A percentile compares a stretch with the other conserved stretches of the same genome.
Conservation (phyloP, 2,888 invertebrate species). For the Eremobia ochroleuca region DNA sequence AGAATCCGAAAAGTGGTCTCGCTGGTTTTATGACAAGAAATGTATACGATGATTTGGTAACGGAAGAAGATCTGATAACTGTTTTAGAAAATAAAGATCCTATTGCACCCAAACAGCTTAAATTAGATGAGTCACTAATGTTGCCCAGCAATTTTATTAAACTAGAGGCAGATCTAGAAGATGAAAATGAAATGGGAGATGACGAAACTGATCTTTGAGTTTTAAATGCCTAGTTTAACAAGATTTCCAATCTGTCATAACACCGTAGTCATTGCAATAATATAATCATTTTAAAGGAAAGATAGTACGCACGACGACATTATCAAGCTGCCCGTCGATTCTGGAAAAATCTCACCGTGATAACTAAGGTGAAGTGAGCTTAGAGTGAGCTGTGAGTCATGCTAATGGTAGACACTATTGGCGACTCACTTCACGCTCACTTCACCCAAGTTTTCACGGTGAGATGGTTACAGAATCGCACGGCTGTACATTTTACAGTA, state of each 20-base stretch:
- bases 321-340: too few relatives aligned
- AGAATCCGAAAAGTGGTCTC: slow-evolving; percentile 74
- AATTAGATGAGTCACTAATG: slow-evolving; percentile 75
- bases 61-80: slow-evolving; percentile 73
- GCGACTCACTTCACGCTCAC: too few relatives aligned
- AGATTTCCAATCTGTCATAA: not conserved
- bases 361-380: too few relatives aligned
- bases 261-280: not conserved
- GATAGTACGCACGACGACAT: not conserved
- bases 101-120: slow-evolving; percentile 66
- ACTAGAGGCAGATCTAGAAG: slow-evolving; percentile 64
- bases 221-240: not conserved
- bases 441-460: too few relatives aligned
- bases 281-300: not conserved
- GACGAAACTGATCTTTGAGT: slow-evolving; percentile 16
- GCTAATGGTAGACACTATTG: too few relatives aligned
- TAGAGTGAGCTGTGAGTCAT: too few relatives aligned
- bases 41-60: slow-evolving; percentile 71
- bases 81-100: slow-evolving; percentile 69
- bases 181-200: slow-evolving; percentile 52
- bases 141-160: slow-evolving; percentile 75
- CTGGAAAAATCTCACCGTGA: too few relatives aligned
- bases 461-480: too few relatives aligned
- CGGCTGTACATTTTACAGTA: too few relatives aligned
- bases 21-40: slow-evolving; percentile 68